Conservation (phyloP, 2,113 vertebrate species). For the Irena cyanogastra region DNA sequence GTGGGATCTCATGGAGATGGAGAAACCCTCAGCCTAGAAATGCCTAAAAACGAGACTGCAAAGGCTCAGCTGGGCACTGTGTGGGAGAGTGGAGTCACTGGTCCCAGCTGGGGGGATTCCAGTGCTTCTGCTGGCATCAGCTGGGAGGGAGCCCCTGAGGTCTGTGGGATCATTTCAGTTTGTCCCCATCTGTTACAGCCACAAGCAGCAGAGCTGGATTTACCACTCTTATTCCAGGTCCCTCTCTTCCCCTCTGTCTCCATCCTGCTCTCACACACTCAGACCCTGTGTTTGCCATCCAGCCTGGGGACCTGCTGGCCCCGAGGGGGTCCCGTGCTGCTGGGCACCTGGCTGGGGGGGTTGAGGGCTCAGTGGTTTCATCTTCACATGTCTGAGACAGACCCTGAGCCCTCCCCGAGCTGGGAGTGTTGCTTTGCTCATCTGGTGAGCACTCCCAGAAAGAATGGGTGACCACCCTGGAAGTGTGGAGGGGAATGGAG, state of each 20-base stretch:
- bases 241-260: background rate
- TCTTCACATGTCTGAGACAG: background rate
- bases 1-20: background rate
- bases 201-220: background rate
- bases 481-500: background rate
- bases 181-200: background rate
- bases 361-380: background rate
- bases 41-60: background rate
- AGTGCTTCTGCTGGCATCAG: background rate
- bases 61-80: background rate
- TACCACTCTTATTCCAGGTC: background rate
- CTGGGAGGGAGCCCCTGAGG: background rate
- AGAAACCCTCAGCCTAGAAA: background rate
- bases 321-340: accelerated
- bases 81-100: background rate
- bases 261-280: background rate
- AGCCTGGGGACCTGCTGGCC: background rate
- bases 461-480: background rate
- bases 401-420: background rate
- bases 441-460: accelerated
- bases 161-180: background rate
- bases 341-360: accelerated
- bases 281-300: background rate
- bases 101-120: background rate
- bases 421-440: background rate